phyloP scores from a whole-genome alignment of 2,797 vertebrate species.

The Pseudochaenichthys georgianus region DNA sequence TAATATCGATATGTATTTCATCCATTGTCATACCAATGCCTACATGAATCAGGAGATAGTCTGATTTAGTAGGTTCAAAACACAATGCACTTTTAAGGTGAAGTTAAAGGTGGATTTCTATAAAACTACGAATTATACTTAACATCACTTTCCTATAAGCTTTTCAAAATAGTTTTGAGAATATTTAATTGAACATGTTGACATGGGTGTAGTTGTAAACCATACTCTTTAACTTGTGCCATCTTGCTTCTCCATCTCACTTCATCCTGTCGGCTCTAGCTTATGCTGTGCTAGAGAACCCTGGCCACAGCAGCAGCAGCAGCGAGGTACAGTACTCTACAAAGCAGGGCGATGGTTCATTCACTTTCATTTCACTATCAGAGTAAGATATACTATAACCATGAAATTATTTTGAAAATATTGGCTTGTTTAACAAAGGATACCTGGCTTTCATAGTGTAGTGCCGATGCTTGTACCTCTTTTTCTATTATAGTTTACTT shows the following conservation, averaged over 20 bases:
- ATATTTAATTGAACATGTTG: background rate
- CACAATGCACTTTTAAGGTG: no score
- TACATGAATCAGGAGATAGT: slow-evolving; percentile 17
- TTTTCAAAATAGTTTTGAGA: background rate
- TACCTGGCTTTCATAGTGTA: background rate
- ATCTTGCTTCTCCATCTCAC: slow-evolving; percentile 72
- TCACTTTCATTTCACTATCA: slow-evolving; percentile 49
- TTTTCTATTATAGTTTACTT: background rate
- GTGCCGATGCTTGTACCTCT: background rate
- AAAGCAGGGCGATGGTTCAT: slow-evolving; percentile 40
- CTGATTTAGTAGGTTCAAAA: background rate
- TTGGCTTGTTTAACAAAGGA: background rate
- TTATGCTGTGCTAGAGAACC: slow-evolving; percentile 54
- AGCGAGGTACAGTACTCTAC: slow-evolving; percentile 59
- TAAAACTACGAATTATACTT: background rate
- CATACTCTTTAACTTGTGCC: slow-evolving; percentile 39
- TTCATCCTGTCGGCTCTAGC: slow-evolving; percentile 53
- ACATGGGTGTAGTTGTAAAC: slow-evolving; percentile 7
- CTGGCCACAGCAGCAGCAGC: slow-evolving; percentile 45
- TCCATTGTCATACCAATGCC: slow-evolving; percentile 52
- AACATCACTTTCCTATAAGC: background rate
- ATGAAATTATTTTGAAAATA: background rate
- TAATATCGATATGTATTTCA: slow-evolving; percentile 26
- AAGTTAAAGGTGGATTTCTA: background rate
- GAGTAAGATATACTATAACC: background rate